Conservation (phyloP, 2,113 vertebrate genomes). For the Asarcornis scutulata region DNA sequence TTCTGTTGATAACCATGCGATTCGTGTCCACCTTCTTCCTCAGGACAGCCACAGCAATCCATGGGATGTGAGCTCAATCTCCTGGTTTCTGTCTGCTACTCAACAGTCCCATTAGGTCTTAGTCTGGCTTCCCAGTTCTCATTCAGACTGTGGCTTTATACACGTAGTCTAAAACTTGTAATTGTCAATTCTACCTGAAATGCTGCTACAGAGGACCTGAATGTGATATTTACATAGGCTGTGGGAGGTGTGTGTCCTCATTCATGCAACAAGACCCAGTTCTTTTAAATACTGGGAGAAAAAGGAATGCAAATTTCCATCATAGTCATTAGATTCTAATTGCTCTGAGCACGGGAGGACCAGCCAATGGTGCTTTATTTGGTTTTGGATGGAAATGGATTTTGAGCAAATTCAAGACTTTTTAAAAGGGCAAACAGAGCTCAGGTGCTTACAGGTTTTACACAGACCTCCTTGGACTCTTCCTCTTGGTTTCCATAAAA, state of each 20-base stretch:
- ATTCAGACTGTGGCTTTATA: neutral
- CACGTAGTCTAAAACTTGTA: neutral
- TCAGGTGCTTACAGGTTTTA: conserved; percentile 64
- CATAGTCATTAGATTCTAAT: conserved; percentile 60
- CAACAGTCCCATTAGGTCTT: neutral
- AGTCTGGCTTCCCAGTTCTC: neutral
- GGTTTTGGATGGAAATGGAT: conserved; percentile 61
- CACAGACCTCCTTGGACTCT: conserved; percentile 52
- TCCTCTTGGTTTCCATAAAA: conserved; percentile 74
- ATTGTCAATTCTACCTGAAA: neutral
- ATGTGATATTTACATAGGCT: neutral
- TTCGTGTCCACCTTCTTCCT: neutral
- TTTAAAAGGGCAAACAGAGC: conserved; percentile 65
- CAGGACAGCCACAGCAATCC: rapidly evolving
- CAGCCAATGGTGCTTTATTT: conserved; percentile 55
- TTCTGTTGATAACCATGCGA: neutral
- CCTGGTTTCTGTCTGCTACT: neutral
- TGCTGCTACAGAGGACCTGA: neutral
- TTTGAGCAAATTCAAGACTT: conserved; percentile 68
- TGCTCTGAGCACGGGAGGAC: conserved; percentile 55
- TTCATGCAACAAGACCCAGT: neutral
- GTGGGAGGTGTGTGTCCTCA: neutral
- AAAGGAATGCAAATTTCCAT: conserved; percentile 31
- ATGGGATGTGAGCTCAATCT: neutral
- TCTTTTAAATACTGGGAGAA: conserved; percentile 22